Base-by-base conservation (phyloP, 2,797 vertebrate species). In the Syncerus caffer region DNA sequence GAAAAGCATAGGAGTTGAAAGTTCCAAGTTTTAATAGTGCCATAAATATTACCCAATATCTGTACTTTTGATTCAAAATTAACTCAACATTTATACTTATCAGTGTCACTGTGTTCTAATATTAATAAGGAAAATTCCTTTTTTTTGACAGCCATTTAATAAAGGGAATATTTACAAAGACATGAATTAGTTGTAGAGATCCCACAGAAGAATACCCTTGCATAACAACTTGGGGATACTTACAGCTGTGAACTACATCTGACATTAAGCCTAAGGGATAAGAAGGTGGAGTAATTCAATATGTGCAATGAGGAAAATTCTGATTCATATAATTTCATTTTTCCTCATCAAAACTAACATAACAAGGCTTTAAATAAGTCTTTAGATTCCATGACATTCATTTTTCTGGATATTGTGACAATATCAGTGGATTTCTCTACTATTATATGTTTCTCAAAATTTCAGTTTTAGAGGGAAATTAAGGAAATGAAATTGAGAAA, bases 11-110 rank as follows among this genome's bases (percentile, higher is more conserved):
- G 25, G 12, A 71, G 64, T 38, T 71, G n/a, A 21, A 71, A 71
- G n/a, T 64, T 17, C 0, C 0, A 58, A 58, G 23, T 15, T 31
- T 7, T 62, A 15, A 7, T 71, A 71, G 8, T 21, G 2, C n/a
- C n/a, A 38, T 67, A 67, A 34, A 34, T 34, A 67, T 21, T 11
- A 38, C 71, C 16, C 4, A 64, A 10, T 64, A 4, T n/a, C 16
- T 67, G 16, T 67, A 67, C 67, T 23, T 71, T 21, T 38, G 34
- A 38, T 71, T 38, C 1, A 38, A 23, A 3, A 71, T 38, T 2
- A 38, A 71, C 19, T 71, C 67, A 71, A 1, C 67, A 6, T 12
- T 38, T 38, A 38, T 21, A 23, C 19, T 71, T 71, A 34, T 71
- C 64, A 71, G 34, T 12, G 71, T 21, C 5, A 6, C 19, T 71